phyloP scores from a whole-genome alignment of 1,140 invertebrate genomes.

The Zaprionus nigranus region DNA sequence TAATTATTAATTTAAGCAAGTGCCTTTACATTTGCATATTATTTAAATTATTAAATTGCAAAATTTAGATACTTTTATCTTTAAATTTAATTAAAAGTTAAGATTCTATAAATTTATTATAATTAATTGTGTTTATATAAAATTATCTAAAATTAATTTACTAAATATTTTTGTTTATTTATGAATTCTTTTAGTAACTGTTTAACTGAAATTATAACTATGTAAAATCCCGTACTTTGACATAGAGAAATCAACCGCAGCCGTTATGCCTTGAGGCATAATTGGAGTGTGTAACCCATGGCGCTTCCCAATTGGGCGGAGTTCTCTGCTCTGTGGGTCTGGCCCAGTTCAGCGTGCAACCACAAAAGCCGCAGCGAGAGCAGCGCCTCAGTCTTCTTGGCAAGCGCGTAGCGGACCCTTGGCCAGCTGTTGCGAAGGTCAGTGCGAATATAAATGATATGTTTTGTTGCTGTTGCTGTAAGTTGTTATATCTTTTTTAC shows the following conservation, averaged over 20 bases:
- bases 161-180: too few relatives aligned
- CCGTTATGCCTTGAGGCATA: neutral
- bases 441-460: constrained; percentile 49
- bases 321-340: constrained; percentile 27
- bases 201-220: neutral
- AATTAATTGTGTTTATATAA: too few relatives aligned
- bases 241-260: constrained; percentile 5
- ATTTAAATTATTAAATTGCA: too few relatives aligned
- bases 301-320: constrained; percentile 13
- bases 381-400: constrained; percentile 54
- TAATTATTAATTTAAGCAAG: too few relatives aligned
- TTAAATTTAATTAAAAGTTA: too few relatives aligned
- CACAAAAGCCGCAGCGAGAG: constrained; percentile 40
- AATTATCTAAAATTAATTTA: too few relatives aligned
- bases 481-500: constrained; percentile 7
- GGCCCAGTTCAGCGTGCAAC: constrained; percentile 22
- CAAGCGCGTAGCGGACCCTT: constrained; percentile 41
- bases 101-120: too few relatives aligned
- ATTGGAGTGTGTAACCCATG: constrained; percentile 27
- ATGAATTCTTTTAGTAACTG: too few relatives aligned
- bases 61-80: too few relatives aligned
- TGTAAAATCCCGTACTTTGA: neutral
- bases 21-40: too few relatives aligned
- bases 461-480: constrained; percentile 39
- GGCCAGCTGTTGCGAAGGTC: constrained; percentile 62